Conservation (phyloP, 2,797 vertebrate genomes). For the Rachycentron canadum region DNA sequence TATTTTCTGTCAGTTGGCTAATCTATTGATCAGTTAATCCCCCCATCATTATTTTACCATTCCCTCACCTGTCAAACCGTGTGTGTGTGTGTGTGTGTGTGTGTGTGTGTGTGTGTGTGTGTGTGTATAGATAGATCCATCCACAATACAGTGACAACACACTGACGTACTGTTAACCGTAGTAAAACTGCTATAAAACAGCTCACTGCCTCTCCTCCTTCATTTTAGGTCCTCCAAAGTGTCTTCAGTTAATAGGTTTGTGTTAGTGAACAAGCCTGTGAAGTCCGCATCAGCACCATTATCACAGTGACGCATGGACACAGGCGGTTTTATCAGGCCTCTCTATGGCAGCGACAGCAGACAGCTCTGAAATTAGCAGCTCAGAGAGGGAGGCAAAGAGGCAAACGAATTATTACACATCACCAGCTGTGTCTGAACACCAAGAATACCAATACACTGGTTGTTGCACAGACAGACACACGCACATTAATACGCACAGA, state of each 20-base stretch:
- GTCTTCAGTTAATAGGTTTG: constrained; percentile 66
- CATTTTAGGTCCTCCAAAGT: constrained; percentile 50
- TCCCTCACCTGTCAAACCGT: constrained; percentile 34
- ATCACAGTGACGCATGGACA: constrained; percentile 49
- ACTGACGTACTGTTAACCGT: constrained; percentile 58
- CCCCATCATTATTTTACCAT: constrained; percentile 5
- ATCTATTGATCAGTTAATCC: neutral
- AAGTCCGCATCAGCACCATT: constrained; percentile 57
- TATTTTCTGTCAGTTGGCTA: too few species aligned
- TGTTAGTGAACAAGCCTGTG: constrained; percentile 68
- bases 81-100: neutral
- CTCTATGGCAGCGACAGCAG: constrained; percentile 53
- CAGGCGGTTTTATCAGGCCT: constrained; percentile 55
- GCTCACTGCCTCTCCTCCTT: constrained; percentile 29
- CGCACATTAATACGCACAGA: constrained; percentile 13
- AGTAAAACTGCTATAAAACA: constrained; percentile 53
- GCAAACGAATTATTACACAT: constrained; percentile 68
- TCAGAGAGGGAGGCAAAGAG: constrained; percentile 49
- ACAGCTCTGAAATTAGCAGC: constrained; percentile 65
- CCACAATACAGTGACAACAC: constrained; percentile 9
- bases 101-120: too few species aligned
- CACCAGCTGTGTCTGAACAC: constrained; percentile 65
- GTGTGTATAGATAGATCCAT: constrained; percentile 1
- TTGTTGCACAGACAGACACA: constrained; percentile 41
- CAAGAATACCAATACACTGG: constrained; percentile 46